A percentile compares a stretch with the other conserved stretches of the same genome.
Evolutionary conservation across 1,140 invertebrate genomes (phyloP).

Genomic region (Hermatobates lingyangjiaoensis): DNA sequence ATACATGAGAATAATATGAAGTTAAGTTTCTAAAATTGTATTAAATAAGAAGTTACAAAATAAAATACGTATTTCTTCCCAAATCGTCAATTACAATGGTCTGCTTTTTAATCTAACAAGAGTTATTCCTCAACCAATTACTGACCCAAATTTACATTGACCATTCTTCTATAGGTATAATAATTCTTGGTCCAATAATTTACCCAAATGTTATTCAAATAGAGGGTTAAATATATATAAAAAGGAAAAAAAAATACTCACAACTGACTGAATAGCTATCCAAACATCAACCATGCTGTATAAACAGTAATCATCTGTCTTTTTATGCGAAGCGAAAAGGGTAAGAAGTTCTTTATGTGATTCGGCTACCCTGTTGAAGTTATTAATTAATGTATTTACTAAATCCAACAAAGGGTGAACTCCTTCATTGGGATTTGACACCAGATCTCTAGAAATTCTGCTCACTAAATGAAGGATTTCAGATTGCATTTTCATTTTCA

Average conservation of each 20-base stretch:
- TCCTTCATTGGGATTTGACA: slow-evolving; percentile 17
- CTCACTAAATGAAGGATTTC: slow-evolving; percentile 59
- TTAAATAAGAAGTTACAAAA: too few relatives aligned
- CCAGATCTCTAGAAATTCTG: slow-evolving; percentile 34
- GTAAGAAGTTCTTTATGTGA: slow-evolving; percentile 39
- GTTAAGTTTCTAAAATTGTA: too few relatives aligned
- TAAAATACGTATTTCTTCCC: too few relatives aligned
- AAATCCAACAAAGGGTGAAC: slow-evolving; percentile 29
- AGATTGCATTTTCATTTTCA: slow-evolving; percentile 61
- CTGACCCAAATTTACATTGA: too few relatives aligned
- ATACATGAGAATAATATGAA: too few relatives aligned
- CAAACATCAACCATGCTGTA: slow-evolving; percentile 73
- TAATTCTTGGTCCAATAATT: too few relatives aligned
- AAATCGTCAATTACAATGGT: too few relatives aligned
- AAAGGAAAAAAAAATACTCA: slow-evolving; percentile 27
- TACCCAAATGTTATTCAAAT: too few relatives aligned
- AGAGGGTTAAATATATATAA: too few relatives aligned
- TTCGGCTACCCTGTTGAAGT: slow-evolving; percentile 50
- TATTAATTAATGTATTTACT: slow-evolving; percentile 44
- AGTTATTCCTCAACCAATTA: too few relatives aligned
- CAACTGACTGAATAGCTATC: slow-evolving; percentile 70
- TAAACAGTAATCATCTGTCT: slow-evolving; percentile 30
- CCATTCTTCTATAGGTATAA: too few relatives aligned
- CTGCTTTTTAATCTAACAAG: too few relatives aligned
- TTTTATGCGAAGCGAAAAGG: slow-evolving; percentile 34